Evolutionary conservation across 2,888 invertebrate species (phyloP).

Genomic region (Zaprionus bogoriensis): DNA sequence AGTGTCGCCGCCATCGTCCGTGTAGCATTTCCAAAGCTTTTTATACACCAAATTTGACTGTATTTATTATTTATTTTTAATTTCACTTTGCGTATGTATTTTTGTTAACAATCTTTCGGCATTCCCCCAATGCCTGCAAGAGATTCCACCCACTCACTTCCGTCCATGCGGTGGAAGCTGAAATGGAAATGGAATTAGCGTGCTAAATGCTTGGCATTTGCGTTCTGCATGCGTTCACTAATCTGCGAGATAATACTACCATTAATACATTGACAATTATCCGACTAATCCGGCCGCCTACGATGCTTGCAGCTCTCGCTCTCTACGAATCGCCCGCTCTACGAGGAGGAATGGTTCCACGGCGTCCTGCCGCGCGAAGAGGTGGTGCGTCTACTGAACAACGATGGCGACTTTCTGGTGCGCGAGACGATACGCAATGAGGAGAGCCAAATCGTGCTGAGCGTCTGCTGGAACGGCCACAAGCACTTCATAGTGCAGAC

Average conservation of each 20-base stretch:
- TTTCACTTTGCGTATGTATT: slow-evolving; percentile 16
- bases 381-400: slow-evolving; percentile 94
- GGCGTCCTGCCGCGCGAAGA: slow-evolving; percentile 98
- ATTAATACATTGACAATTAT: background rate
- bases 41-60: slow-evolving; percentile 22
- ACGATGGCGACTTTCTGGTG: slow-evolving; percentile 97
- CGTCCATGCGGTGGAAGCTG: slow-evolving; percentile 31
- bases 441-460: slow-evolving; percentile 95
- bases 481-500: slow-evolving; percentile 99
- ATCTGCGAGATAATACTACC: slow-evolving; percentile 7
- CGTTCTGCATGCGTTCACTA: slow-evolving; percentile 57
- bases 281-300: slow-evolving; percentile 7
- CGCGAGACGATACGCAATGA: slow-evolving; percentile 96
- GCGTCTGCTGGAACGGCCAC: slow-evolving; percentile 97
- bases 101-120: slow-evolving; percentile 20
- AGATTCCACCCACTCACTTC: slow-evolving; percentile 65
- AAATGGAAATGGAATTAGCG: slow-evolving; percentile 50
- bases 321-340: slow-evolving; percentile 87
- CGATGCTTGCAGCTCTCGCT: slow-evolving; percentile 80
- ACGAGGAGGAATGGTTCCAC: slow-evolving; percentile 98
- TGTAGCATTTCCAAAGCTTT: slow-evolving; percentile 23
- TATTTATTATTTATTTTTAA: slow-evolving; percentile 33
- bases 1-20: background rate
- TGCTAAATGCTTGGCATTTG: slow-evolving; percentile 38
- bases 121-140: slow-evolving; percentile 54